phyloP scores from a whole-genome alignment of 2,888 invertebrate genomes.

The Laothoe populi region DNA sequence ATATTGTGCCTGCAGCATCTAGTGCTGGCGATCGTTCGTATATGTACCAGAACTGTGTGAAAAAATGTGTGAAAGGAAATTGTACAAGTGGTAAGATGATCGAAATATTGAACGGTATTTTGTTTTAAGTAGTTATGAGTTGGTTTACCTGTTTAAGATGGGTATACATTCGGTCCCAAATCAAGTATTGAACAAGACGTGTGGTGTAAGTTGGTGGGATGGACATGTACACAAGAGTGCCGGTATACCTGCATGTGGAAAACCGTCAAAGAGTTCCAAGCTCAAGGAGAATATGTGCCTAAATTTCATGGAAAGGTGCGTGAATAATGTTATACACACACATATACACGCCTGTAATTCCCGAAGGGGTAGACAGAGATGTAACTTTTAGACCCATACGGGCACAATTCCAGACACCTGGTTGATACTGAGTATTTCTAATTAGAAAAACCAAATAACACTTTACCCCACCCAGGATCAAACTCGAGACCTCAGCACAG shows the following conservation, averaged over 20 bases:
- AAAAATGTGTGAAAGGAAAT: conserved; percentile 69
- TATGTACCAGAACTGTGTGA: conserved; percentile 82
- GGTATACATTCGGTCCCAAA: conserved; percentile 45
- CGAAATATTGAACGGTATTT: background rate
- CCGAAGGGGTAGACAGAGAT: too few relatives aligned
- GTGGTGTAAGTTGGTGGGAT: conserved; percentile 80
- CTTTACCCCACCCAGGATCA: too few relatives aligned
- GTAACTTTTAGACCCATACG: too few relatives aligned
- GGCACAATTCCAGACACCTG: too few relatives aligned
- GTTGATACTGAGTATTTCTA: too few relatives aligned
- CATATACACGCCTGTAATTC: too few relatives aligned
- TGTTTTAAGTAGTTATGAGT: conserved; percentile 15
- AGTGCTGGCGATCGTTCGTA: conserved; percentile 84
- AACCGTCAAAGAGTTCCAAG: conserved; percentile 91
- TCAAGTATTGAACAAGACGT: conserved; percentile 48
- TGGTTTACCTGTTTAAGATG: conserved; percentile 42
- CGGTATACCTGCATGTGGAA: conserved; percentile 97
- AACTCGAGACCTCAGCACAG: too few relatives aligned
- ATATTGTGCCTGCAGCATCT: conserved; percentile 42
- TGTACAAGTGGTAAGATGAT: conserved; percentile 79
- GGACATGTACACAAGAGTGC: conserved; percentile 96
- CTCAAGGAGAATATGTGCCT: conserved; percentile 89
- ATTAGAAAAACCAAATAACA: too few relatives aligned
- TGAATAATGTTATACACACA: background rate
- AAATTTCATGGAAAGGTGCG: conserved; percentile 97